These are phyloP conservation scores for Chymomyza caudatula DNA, from an alignment of 2,888 invertebrate genomes.

Conservation along the genomic window DNA sequence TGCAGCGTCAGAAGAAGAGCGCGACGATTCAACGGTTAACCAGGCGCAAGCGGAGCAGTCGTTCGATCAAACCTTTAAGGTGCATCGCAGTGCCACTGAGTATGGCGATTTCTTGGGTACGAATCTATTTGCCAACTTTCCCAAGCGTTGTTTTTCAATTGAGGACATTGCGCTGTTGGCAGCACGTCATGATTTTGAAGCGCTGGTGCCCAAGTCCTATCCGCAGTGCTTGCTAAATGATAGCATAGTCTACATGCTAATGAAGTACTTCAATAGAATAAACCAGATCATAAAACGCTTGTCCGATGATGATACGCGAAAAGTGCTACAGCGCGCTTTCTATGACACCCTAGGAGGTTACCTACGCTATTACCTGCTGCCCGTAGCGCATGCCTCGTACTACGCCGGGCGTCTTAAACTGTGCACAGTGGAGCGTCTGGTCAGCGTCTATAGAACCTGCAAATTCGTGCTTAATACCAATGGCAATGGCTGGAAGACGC, in stretches of 20 bases:
- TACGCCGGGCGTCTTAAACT: constrained; percentile 73
- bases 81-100: constrained; percentile 3
- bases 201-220: constrained; percentile 71
- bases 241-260: constrained; percentile 58
- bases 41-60: background rate
- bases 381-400: constrained; percentile 74
- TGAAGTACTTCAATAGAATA: constrained; percentile 74
- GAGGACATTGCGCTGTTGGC: constrained; percentile 74
- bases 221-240: constrained; percentile 65
- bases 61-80: background rate
- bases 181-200: constrained; percentile 75
- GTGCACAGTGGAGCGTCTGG: constrained; percentile 60
- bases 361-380: constrained; percentile 70
- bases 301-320: constrained; percentile 43
- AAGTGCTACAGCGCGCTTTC: constrained; percentile 65
- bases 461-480: constrained; percentile 74
- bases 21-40: constrained; percentile 1
- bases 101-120: constrained; percentile 71
- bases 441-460: constrained; percentile 65
- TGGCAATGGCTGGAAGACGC: constrained; percentile 75
- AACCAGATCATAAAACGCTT: constrained; percentile 67
- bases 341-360: constrained; percentile 77
- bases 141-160: constrained; percentile 72
- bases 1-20: constrained; percentile 10
- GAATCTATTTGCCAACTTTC: constrained; percentile 69